Percentiles rank a stretch among this genome's conserved stretches.
Conservation (phyloP, 2,888 invertebrate genomes). For the Rhagonycha fulva region DNA sequence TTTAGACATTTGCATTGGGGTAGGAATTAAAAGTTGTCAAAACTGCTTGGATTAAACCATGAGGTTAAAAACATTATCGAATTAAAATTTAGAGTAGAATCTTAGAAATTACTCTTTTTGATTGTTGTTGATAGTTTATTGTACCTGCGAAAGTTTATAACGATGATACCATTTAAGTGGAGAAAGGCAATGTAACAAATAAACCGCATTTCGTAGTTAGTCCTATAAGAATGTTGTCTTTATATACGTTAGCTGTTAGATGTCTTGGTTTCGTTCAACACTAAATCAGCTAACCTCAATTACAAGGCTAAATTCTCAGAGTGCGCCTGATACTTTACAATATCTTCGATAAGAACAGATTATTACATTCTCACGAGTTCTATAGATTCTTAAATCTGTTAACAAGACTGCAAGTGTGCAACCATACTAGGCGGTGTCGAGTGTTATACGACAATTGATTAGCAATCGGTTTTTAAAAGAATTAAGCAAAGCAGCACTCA, state of each 20-base stretch:
- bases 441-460: background rate
- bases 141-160: conserved; percentile 6
- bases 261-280: conserved; percentile 17
- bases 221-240: conserved; percentile 25
- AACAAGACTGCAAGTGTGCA: conserved; percentile 13
- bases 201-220: conserved; percentile 7
- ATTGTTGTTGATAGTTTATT: background rate
- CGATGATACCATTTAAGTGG: conserved; percentile 20
- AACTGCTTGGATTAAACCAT: too few relatives aligned
- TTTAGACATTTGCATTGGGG: background rate
- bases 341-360: conserved; percentile 28
- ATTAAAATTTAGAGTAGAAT: background rate
- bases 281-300: conserved; percentile 30
- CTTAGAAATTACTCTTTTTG: background rate
- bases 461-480: background rate
- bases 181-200: conserved; percentile 11
- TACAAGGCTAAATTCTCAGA: conserved; percentile 27
- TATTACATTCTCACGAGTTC: conserved; percentile 29
- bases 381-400: conserved; percentile 23
- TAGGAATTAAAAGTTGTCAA: too few relatives aligned
- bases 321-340: conserved; percentile 26
- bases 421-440: background rate
- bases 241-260: conserved; percentile 11
- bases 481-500: background rate
- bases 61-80: background rate